Conservation (phyloP, 2,113 vertebrate genomes). For the Orcinus orca region DNA sequence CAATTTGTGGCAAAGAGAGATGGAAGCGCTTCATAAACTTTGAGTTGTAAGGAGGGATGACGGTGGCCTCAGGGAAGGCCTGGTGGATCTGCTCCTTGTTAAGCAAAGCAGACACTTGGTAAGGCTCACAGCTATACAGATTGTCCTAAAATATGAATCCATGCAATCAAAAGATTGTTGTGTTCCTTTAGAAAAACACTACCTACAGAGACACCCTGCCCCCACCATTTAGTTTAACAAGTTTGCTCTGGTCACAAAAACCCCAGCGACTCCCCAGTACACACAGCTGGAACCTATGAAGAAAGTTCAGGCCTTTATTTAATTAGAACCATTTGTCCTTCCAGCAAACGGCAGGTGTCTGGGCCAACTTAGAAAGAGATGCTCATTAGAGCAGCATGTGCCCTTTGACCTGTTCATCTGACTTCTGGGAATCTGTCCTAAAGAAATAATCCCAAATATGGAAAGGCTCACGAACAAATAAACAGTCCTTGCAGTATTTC, state of each 20-base stretch:
- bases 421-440: conserved; percentile 39
- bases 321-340: conserved; percentile 59
- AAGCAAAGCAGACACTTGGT: neutral
- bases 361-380: neutral
- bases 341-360: conserved; percentile 39
- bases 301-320: neutral
- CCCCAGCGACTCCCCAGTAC: neutral
- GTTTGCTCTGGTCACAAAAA: neutral
- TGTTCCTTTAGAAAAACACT: neutral
- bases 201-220: neutral
- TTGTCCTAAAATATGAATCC: neutral
- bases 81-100: neutral
- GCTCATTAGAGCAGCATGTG: neutral
- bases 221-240: neutral
- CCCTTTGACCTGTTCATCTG: conserved; percentile 13
- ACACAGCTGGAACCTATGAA: neutral
- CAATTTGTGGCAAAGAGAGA: neutral
- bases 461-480: neutral
- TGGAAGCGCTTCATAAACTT: neutral
- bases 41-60: too few relatives aligned
- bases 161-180: neutral
- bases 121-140: neutral
- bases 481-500: neutral
- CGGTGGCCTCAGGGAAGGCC: neutral
- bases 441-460: conserved; percentile 15